Conservation (phyloP, 2,888 invertebrate genomes). For the Napeogenes inachia region DNA sequence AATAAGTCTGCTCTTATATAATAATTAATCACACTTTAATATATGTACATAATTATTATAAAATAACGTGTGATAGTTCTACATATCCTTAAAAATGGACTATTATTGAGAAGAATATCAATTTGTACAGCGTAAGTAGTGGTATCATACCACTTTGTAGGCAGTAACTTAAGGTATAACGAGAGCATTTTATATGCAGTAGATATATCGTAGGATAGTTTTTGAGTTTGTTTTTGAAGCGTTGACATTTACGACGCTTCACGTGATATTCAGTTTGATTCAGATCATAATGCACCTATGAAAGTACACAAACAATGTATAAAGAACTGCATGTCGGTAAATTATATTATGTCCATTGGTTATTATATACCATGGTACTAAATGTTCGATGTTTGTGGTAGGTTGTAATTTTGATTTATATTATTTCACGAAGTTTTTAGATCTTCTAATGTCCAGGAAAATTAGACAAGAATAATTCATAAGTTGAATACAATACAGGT, state of each 20-base stretch:
- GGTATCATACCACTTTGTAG: too few relatives aligned
- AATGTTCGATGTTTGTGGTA: conserved; percentile 12
- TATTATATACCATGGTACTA: neutral
- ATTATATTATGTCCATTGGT: neutral
- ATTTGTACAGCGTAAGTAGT: neutral
- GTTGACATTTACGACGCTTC: neutral
- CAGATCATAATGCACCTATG: conserved; percentile 26
- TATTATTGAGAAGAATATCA: neutral
- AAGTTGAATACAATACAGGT: too few relatives aligned
- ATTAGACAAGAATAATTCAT: neutral
- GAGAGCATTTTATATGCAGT: neutral
- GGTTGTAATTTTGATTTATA: neutral
- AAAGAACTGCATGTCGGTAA: conserved; percentile 10
- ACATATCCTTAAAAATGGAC: conserved; percentile 20
- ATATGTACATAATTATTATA: neutral
- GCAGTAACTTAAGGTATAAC: neutral
- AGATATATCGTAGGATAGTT: conserved; percentile 3
- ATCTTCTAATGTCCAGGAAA: neutral
- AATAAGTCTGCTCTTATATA: conserved; percentile 17
- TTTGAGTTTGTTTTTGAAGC: conserved; percentile 2
- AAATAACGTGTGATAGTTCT: conserved; percentile 17
- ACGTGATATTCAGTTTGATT: conserved; percentile 16
- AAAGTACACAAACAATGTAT: conserved; percentile 28
- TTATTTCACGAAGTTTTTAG: neutral
- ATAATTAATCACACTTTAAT: neutral